Conservation (phyloP, 2,797 vertebrate species). For the Sphenopsis melanotis region DNA sequence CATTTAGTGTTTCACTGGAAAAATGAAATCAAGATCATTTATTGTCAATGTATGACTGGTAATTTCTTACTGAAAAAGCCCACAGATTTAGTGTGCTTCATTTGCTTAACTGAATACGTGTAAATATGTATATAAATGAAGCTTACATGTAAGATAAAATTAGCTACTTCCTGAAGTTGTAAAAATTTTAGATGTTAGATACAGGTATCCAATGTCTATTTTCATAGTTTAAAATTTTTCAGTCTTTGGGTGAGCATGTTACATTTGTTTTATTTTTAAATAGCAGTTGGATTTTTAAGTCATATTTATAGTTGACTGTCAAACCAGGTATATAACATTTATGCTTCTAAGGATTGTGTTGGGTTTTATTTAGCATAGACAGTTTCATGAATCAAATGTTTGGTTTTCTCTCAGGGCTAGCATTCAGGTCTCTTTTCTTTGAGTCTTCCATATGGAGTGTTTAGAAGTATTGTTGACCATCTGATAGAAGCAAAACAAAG, state of each 20-base stretch:
- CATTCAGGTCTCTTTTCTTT: background rate
- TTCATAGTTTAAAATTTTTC: background rate
- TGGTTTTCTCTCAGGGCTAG: background rate
- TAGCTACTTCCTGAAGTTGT: background rate
- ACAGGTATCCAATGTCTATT: background rate
- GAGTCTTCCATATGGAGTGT: background rate
- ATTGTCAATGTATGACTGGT: background rate
- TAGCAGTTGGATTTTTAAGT: background rate
- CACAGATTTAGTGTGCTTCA: background rate
- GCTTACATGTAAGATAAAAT: background rate
- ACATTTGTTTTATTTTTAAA: background rate
- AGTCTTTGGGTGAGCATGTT: background rate
- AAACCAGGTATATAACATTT: background rate
- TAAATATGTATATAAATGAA: background rate
- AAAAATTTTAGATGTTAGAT: background rate
- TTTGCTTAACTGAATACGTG: background rate
- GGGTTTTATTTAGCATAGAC: background rate
- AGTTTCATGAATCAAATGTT: background rate
- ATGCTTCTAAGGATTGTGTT: background rate
- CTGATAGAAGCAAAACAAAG: background rate
- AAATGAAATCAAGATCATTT: accelerated
- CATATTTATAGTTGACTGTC: background rate
- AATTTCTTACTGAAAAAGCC: background rate
- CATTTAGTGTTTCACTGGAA: background rate
- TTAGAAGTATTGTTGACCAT: background rate